Base-by-base conservation (phyloP, 2,797 vertebrate species). In the Sebastes cheni region DNA sequence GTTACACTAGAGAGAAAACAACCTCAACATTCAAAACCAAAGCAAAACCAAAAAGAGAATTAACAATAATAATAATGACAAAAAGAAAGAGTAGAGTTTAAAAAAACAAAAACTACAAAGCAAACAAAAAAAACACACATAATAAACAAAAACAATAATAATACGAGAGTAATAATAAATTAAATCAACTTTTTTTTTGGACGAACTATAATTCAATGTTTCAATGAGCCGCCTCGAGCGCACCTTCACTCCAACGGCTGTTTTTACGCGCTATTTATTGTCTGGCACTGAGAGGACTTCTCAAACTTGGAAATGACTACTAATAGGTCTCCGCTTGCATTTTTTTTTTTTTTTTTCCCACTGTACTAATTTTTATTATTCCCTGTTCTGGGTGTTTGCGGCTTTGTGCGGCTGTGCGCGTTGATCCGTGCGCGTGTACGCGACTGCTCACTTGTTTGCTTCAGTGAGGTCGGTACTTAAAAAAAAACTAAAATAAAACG, bases 151-250 rank as follows among this genome's bases (percentile, higher is more conserved):
- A 39, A 6, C 5, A 39, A 39, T 39, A 39, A 39, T 39, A 39
- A 39, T 39, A 14, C 36, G 36, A 39, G 13, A 39, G 36, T 39
- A 39, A 39, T 39, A 39, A 39, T 39, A 39, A 39, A 39, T 39
- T 39, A 39, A 39, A 39, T 39, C 36, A 39, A 39, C 36, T 39
- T 39, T 39, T 52, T 76, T 75, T 36, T 29, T 36, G 4, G 20
- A 75, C 30, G 39, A 82, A 80, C 60, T 77, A 60, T 86, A 90
- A 86, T 86, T 90, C 69, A 83, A 27, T 86, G 42, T 36, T 66
- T 85, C 78, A 81, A 72, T 86, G 88, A 91, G 76, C 91, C 85
- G 88, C 86, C 52, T 62, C 82, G 54, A 56, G 72, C 75, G 66
- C 88, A 76, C 77, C 72, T 82, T 72, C 80, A 61, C 72, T 76